Conservation (phyloP, 2,888 invertebrate genomes). For the Nomada fabriciana region DNA sequence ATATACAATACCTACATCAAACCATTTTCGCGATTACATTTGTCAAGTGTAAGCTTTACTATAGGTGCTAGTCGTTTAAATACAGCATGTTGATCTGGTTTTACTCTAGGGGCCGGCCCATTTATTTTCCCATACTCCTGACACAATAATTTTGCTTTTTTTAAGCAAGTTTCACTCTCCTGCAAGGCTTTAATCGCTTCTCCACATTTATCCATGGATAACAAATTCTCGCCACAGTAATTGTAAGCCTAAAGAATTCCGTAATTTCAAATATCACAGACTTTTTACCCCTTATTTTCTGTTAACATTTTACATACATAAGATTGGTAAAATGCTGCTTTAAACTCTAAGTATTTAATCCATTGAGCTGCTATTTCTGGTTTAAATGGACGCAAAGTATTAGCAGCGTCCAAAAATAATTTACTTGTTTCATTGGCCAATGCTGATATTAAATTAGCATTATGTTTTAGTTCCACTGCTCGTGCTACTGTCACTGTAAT, state of each 20-base stretch:
- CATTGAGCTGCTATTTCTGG: slow-evolving; percentile 86
- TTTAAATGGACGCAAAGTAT: slow-evolving; percentile 85
- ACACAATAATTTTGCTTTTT: slow-evolving; percentile 85
- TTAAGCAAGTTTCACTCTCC: slow-evolving; percentile 85
- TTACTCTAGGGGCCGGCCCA: slow-evolving; percentile 86
- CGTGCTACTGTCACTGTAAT: slow-evolving; percentile 86
- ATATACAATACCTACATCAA: slow-evolving; percentile 85
- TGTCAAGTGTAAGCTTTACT: slow-evolving; percentile 87
- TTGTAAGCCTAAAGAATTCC: slow-evolving; percentile 85
- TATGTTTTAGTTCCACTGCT: slow-evolving; percentile 88
- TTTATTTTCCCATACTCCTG: slow-evolving; percentile 86
- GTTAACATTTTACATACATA: slow-evolving; percentile 84
- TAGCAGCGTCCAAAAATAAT: slow-evolving; percentile 86
- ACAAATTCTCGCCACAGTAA: slow-evolving; percentile 87
- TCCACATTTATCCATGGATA: slow-evolving; percentile 88
- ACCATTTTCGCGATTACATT: slow-evolving; percentile 88
- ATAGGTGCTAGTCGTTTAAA: slow-evolving; percentile 86
- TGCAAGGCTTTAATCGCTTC: slow-evolving; percentile 87
- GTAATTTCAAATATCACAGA: neutral
- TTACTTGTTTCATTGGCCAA: slow-evolving; percentile 87
- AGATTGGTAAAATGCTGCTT: slow-evolving; percentile 87
- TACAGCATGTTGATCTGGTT: slow-evolving; percentile 87
- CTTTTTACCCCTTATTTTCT: neutral
- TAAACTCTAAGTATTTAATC: slow-evolving; percentile 87
- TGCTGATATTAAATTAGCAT: slow-evolving; percentile 86